Percentiles rank a stretch among this genome's conserved stretches.
Conservation (phyloP, 2,888 invertebrate genomes). For the Coremacera marginata region DNA sequence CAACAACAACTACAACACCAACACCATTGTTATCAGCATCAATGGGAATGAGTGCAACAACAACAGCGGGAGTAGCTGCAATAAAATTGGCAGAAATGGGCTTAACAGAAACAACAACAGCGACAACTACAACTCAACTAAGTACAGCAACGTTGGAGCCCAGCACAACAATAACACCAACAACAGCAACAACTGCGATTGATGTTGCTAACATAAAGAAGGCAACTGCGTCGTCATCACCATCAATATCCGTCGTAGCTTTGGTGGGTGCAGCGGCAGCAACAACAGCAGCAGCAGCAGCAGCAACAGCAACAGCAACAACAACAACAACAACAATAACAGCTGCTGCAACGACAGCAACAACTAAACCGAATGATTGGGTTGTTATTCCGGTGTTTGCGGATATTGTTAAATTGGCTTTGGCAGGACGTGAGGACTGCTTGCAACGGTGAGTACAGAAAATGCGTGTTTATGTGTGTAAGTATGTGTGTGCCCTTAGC, state of each 20-base stretch:
- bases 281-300: no score
- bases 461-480: background rate
- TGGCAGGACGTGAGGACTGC: constrained; percentile 68
- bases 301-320: constrained; percentile 39
- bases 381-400: constrained; percentile 70
- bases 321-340: constrained; percentile 43
- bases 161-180: constrained; percentile 38
- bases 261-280: constrained; percentile 39
- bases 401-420: constrained; percentile 69
- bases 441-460: constrained; percentile 64
- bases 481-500: background rate
- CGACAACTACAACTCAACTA: constrained; percentile 26
- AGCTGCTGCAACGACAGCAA: constrained; percentile 41
- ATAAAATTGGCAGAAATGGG: background rate
- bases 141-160: constrained; percentile 37
- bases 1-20: constrained; percentile 7
- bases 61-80: constrained; percentile 19
- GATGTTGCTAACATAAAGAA: constrained; percentile 32
- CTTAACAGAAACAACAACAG: constrained; percentile 23
- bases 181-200: constrained; percentile 11
- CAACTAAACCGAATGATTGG: constrained; percentile 68
- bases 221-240: constrained; percentile 35
- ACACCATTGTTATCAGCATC: background rate
- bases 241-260: constrained; percentile 34
- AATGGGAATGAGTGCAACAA: background rate